Percentiles rank a stretch among this genome's conserved stretches.
Conservation (phyloP, 2,888 invertebrate genomes). For the Baronia brevicornis region DNA sequence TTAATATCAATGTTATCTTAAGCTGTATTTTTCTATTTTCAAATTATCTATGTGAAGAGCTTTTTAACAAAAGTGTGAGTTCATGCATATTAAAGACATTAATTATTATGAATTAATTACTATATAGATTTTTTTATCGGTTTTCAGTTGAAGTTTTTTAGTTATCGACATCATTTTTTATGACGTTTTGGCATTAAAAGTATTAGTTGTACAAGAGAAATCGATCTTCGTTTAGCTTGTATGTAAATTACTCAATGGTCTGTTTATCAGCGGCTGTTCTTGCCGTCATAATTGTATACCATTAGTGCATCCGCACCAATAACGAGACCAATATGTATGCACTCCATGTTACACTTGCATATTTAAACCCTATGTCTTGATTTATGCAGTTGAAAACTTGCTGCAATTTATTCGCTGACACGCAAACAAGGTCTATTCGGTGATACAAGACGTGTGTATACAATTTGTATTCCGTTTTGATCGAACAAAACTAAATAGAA, state of each 20-base stretch:
- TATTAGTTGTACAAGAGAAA: too few species aligned
- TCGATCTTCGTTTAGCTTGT: too few species aligned
- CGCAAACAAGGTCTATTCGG: slow-evolving; percentile 20
- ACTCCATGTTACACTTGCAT: slow-evolving; percentile 20
- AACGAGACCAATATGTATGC: slow-evolving; percentile 27
- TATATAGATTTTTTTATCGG: too few species aligned
- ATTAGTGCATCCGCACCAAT: slow-evolving; percentile 33
- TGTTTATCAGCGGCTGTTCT: slow-evolving; percentile 34
- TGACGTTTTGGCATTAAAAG: too few species aligned
- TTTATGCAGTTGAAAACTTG: slow-evolving; percentile 20
- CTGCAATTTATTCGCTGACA: slow-evolving; percentile 17
- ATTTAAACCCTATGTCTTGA: slow-evolving; percentile 19
- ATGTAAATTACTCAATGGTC: slow-evolving; percentile 40
- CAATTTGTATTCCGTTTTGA: slow-evolving; percentile 14
- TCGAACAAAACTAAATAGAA: slow-evolving; percentile 10
- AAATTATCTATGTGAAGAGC: too few species aligned
- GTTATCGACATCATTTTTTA: too few species aligned
- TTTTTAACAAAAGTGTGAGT: too few species aligned
- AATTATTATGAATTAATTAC: too few species aligned
- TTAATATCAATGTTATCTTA: too few species aligned
- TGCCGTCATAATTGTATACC: slow-evolving; percentile 35
- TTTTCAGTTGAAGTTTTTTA: too few species aligned
- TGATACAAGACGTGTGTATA: slow-evolving; percentile 13
- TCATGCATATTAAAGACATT: too few species aligned
- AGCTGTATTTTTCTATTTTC: too few species aligned